Evolutionary conservation across 2,113 vertebrate species (phyloP).

Genomic region (Rhagologus leucostigma): DNA sequence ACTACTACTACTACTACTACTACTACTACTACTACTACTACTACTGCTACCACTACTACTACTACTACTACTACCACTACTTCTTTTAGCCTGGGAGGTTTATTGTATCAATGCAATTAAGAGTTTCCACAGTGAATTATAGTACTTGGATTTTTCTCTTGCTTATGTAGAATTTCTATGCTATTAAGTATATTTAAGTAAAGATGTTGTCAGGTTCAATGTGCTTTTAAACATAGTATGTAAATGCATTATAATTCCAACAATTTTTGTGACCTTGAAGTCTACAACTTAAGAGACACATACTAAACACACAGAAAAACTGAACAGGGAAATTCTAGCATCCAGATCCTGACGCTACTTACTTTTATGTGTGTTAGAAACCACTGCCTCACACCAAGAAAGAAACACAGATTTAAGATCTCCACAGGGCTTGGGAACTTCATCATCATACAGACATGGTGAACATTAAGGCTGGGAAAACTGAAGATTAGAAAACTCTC

Average conservation of each 20-base stretch:
- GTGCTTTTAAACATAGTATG: neutral
- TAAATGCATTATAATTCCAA: neutral
- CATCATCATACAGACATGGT: neutral
- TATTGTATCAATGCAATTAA: neutral
- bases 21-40: neutral
- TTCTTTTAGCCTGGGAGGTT: neutral
- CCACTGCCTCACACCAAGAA: neutral
- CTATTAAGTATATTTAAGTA: neutral
- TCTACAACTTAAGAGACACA: neutral
- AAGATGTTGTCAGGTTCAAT: neutral
- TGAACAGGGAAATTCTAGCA: neutral
- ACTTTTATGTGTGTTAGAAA: neutral
- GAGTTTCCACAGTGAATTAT: neutral
- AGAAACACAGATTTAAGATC: neutral
- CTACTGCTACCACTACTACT: fast-evolving
- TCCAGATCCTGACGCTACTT: neutral
- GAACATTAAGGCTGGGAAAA: neutral
- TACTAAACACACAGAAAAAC: neutral
- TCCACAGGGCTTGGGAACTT: neutral
- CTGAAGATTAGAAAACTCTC: neutral
- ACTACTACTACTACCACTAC: fast-evolving
- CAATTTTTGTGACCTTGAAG: neutral
- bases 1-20: fast-evolving
- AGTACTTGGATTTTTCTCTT: neutral
- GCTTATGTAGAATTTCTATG: neutral